These are phyloP conservation scores for Liparis tanakae DNA, from an alignment of 2,797 vertebrate genomes.

Conservation along the genomic window DNA sequence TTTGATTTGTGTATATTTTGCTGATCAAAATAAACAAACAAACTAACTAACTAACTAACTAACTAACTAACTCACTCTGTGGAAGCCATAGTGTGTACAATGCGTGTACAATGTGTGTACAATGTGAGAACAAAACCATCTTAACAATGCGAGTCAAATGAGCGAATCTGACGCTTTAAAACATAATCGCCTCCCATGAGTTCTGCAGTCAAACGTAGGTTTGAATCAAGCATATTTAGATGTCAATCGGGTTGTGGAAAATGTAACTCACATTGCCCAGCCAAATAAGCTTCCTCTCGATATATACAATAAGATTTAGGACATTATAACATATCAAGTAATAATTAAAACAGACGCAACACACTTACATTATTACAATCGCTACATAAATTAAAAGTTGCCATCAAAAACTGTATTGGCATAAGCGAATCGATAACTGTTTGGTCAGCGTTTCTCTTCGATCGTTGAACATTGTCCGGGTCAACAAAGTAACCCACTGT, in stretches of 20 bases:
- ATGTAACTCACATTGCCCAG: background rate
- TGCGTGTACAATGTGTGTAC: conserved; percentile 3
- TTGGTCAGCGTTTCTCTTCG: conserved; percentile 12
- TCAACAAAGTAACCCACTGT: conserved; percentile 9
- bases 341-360: background rate
- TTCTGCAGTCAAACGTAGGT: background rate
- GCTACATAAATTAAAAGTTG: background rate
- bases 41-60: too few species aligned
- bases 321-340: conserved; percentile 2
- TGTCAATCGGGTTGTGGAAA: background rate
- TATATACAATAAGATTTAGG: background rate
- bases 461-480: background rate
- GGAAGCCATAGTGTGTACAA: conserved; percentile 1
- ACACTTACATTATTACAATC: background rate
- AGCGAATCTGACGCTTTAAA: conserved; percentile 7
- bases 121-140: conserved; percentile 34
- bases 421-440: conserved; percentile 1
- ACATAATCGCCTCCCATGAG: background rate
- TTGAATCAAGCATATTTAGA: background rate
- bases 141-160: conserved; percentile 20
- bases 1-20: too few species aligned
- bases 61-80: too few species aligned
- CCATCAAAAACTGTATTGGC: background rate
- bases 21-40: too few species aligned
- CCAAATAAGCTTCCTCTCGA: background rate